Evolutionary conservation across 2,888 invertebrate genomes (phyloP).

Genomic region (Platyscelio sp.): DNA sequence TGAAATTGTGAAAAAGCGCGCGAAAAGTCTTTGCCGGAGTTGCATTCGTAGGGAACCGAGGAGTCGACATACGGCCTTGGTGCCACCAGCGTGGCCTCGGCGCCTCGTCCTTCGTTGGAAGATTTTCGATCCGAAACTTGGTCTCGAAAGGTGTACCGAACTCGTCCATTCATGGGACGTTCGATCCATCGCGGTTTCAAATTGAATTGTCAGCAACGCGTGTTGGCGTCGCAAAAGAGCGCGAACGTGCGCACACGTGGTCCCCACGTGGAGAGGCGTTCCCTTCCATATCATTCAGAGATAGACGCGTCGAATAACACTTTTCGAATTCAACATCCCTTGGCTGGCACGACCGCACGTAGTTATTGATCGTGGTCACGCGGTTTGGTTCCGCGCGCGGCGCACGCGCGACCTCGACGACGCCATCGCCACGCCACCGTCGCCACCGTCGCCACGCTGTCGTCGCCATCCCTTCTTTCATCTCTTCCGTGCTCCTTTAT

Average conservation of each 20-base stretch:
- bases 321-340: slow-evolving; percentile 85
- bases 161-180: slow-evolving; percentile 51
- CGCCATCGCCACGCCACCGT: slow-evolving; percentile 86
- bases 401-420: slow-evolving; percentile 86
- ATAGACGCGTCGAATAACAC: slow-evolving; percentile 85
- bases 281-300: slow-evolving; percentile 85
- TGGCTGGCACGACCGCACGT: slow-evolving; percentile 78
- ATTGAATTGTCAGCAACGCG: slow-evolving; percentile 72
- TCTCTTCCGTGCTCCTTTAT: slow-evolving; percentile 66
- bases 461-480: slow-evolving; percentile 76
- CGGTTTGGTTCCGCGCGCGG: slow-evolving; percentile 85
- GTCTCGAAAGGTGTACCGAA: slow-evolving; percentile 52
- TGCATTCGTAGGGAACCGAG: too few relatives aligned
- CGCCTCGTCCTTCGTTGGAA: background rate
- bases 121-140: slow-evolving; percentile 12
- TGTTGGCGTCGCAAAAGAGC: slow-evolving; percentile 74
- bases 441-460: slow-evolving; percentile 87
- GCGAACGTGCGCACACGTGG: slow-evolving; percentile 83
- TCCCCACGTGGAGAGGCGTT: slow-evolving; percentile 84
- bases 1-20: too few relatives aligned
- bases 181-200: slow-evolving; percentile 60
- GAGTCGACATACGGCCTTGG: too few relatives aligned
- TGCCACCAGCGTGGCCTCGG: too few relatives aligned
- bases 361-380: slow-evolving; percentile 84
- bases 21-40: too few relatives aligned